Base-by-base conservation (phyloP, 2,113 vertebrate species). In the Microcebus tavaratra region DNA sequence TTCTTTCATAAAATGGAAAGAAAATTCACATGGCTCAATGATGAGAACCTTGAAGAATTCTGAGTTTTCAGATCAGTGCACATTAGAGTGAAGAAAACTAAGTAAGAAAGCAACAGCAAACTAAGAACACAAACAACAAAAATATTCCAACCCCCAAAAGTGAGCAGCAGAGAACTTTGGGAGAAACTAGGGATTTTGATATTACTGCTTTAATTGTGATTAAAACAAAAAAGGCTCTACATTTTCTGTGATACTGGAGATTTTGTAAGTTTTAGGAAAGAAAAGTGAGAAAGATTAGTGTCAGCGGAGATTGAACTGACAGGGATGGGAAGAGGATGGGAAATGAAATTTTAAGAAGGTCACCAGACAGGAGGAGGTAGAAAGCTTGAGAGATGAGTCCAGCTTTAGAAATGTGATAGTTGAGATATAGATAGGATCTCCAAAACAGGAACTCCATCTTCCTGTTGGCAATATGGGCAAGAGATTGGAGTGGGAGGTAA, bases 1-100 rank as follows among this genome's bases (percentile, higher is more conserved):
- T 9, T 95, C 85, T 96, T 67, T 89, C 20, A 23, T 87, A n/a
- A 45, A 45, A 45, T 45, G 45, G 7, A 45, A 9, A 39, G 92
- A 80, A 93, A 57, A 81, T 93, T 10, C 85, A 5, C 61, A 23
- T 88, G 88, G 9, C 75, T 95, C 63, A 94, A 27, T 91, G 57
- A 27, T 57, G 72, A 88, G 27, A 27, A 91, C 6, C 25, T 57
- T 63, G 10, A 61, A 88, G 36, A 34, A 70, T 63, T 78, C 36
- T 1, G 34, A 20, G 23, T 55, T 91, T 91, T 57, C 31, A 59
- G 65, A 89, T 93, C 53, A 91, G 42, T 50, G 20, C 48, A 5
- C 31, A 72, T 34, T 50, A 3, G 48, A 61, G 3, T 42, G 70
- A 95, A 94, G 70, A 45, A 88, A 89, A 55, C 9, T 61, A n/a